Conservation (phyloP, 2,888 invertebrate species). For the Agrilus biguttatus region DNA sequence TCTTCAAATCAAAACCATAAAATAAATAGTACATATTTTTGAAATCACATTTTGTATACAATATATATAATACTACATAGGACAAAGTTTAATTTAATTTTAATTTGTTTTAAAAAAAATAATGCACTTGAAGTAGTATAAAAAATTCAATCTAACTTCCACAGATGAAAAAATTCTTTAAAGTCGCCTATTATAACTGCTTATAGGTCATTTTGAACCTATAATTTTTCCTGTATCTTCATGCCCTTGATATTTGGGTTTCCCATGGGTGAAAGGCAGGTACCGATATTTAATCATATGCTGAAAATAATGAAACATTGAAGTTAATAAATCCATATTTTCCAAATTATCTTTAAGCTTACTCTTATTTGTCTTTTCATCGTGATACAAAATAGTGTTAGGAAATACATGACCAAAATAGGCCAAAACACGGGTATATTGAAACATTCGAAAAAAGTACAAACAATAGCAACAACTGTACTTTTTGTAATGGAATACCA, state of each 20-base stretch:
- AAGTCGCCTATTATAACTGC: too few relatives aligned
- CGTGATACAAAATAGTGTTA: constrained; percentile 94
- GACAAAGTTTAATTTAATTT: too few relatives aligned
- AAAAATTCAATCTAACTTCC: too few relatives aligned
- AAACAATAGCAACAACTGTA: constrained; percentile 73
- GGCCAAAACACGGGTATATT: constrained; percentile 99
- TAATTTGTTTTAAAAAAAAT: too few relatives aligned
- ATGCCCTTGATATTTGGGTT: constrained; percentile 80
- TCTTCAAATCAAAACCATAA: too few relatives aligned
- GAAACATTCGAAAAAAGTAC: constrained; percentile 95
- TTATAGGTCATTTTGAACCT: constrained; percentile 31
- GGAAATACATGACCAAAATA: constrained; percentile 98
- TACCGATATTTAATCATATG: constrained; percentile 99
- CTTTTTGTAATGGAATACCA: constrained; percentile 97
- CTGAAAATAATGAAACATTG: constrained; percentile 41
- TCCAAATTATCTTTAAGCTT: constrained; percentile 16
- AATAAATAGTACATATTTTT: too few relatives aligned
- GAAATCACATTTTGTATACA: too few relatives aligned
- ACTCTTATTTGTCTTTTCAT: constrained; percentile 99
- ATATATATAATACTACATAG: too few relatives aligned
- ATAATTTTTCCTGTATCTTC: constrained; percentile 28
- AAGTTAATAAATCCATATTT: constrained; percentile 1
- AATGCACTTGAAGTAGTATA: too few relatives aligned
- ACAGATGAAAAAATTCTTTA: too few relatives aligned
- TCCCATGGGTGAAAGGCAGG: constrained; percentile 95